These are phyloP conservation scores for Ploceus nigricollis DNA, from an alignment of 2,113 vertebrate species.

Conservation along the genomic window DNA sequence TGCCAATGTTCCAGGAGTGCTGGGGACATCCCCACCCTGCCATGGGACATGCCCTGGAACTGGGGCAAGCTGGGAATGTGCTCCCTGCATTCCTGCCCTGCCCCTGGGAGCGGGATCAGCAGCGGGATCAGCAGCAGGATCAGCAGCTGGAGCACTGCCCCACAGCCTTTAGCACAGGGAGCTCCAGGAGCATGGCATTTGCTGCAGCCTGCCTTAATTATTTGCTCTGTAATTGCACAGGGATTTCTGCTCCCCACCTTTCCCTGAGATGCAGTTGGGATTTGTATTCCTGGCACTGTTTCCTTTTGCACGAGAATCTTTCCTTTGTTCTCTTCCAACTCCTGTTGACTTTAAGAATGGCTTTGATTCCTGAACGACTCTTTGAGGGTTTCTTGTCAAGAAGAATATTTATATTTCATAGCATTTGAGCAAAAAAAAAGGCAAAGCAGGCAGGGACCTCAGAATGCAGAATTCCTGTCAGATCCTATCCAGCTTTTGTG, in stretches of 20 bases:
- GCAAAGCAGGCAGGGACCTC: neutral
- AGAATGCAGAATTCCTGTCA: neutral
- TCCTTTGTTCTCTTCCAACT: neutral
- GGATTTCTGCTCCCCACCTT: neutral
- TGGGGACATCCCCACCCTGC: neutral
- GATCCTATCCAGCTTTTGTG: neutral
- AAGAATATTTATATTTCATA: neutral
- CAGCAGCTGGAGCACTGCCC: neutral
- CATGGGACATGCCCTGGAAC: fast-evolving
- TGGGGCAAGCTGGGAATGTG: fast-evolving
- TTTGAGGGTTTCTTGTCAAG: neutral
- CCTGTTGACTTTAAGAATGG: neutral
- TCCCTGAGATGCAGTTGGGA: neutral
- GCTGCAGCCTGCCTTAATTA: neutral
- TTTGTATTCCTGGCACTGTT: neutral
- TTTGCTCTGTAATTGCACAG: neutral
- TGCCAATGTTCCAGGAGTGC: fast-evolving
- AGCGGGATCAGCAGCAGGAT: neutral
- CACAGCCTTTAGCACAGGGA: neutral
- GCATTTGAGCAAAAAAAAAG: neutral
- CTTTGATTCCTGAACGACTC: neutral
- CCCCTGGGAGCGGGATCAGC: neutral
- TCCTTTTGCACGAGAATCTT: neutral
- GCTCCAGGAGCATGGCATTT: neutral
- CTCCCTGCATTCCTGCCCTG: neutral